Evolutionary conservation across 2,888 invertebrate species (phyloP), one percentile per base, ranked within the genome.

Genomic region (Mimumesa dahlbomi): DNA sequence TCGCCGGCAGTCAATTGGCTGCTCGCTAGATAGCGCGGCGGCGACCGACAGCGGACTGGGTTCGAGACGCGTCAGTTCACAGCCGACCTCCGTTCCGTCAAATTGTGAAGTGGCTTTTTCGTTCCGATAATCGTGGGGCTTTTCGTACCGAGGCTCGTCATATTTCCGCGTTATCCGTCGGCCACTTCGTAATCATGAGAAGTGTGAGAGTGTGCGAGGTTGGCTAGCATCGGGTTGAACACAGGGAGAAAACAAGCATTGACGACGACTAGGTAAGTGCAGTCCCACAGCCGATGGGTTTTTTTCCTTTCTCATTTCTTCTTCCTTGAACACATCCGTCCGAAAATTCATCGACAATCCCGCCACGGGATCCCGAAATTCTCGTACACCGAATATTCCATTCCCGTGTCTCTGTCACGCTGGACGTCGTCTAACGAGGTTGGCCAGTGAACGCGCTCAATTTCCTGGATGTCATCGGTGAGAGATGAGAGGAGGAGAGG

Each of bases 41-140:
- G 25, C 77, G 68, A 57, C 38, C 38, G 49, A 34, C 40, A 49
- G 58, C 63, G 52, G 43, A 34, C 45, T 54, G 18, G 36, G 45
- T 43, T 43, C 45, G 52, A 54, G 73, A 67, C 78, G 83, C 78
- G 79, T 84, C 82, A 82, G 83, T 84, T 77, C 80, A 76, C 67
- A 76, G 80, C 76, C 78, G 77, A 81, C 81, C 79, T 79, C 77
- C 81, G 82, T 80, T 79, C 63, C 68, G 80, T 80, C 75, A 72
- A 58, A 62, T n/a, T 58, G 70, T 63, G 65, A 75, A 53, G 63
- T 69, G 53, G 67, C 46, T 53, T 45, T 36, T 11, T 56, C 43
- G 49, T 62, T 18, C 34, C 36, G 14, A 56, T 38, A 54, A 52
- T 59, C 43, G n/a, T 67, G 42, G 54, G 22, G 52, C 34, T 40